Evolutionary conservation across 2,888 invertebrate species (phyloP), one percentile per base, ranked within the genome.

Genomic region (Acronicta psi): DNA sequence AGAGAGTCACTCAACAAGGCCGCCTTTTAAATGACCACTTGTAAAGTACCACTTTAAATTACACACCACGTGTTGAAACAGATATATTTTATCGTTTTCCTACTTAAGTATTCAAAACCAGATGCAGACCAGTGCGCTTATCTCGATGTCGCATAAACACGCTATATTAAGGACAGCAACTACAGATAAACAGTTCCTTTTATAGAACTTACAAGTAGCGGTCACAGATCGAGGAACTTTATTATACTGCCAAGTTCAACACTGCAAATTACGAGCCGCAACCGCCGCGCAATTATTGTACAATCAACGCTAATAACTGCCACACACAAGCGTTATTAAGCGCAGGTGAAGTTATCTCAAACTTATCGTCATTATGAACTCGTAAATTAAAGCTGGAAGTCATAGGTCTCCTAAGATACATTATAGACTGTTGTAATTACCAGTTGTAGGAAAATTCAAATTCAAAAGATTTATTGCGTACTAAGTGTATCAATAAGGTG

Each of bases 101-200:
- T 34, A 34, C 50, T 34, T 38, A 38, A 16, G 17, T 42, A 42
- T 50, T 36, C 14, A 44, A 3, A 23, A 42, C 11, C 29, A n/a
- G 50, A 36, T 23, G 59, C 25, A 11, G 20, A 17, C n/a, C n/a
- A n/a, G n/a, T n/a, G n/a, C 18, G 17, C 18, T n/a, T 31, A 46
- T 37, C 17, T n/a, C n/a, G 38, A 18, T 46, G 55, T 18, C 20
- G 40, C 59, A 42, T 44, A 50, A 67, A 72, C 68, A 13, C 20
- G 41, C 52, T 67, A 72, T 72, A 67, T 67, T 67, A 53, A 72
- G 67, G 66, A 49, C 66, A 51, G 36, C 29, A 17, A 14, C 50
- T 40, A 44, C 68, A 58, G 67, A 72, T 67, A 72, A 20, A n/a
- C 18, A 42, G 41, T 23, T 67, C 52, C 67, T 67, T 67, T 38